Evolutionary conservation across 2,113 vertebrate species (phyloP).

Genomic region (Butastur rufipennis): DNA sequence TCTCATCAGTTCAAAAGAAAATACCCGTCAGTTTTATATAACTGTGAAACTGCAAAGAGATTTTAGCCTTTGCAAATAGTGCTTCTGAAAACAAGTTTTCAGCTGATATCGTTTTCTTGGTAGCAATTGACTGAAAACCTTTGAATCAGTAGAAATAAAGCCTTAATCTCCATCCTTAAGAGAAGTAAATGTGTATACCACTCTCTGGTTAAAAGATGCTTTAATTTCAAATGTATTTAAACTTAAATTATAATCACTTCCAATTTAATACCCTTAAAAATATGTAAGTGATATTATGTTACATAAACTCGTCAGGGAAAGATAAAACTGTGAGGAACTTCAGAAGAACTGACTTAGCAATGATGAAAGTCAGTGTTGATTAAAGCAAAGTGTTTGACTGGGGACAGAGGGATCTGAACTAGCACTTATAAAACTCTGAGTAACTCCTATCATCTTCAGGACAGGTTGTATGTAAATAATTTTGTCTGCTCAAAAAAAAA

Average conservation of each 20-base stretch:
- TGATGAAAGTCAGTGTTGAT: neutral
- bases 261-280: neutral
- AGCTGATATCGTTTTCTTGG: neutral
- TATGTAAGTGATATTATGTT: neutral
- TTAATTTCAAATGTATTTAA: neutral
- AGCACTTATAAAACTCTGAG: neutral
- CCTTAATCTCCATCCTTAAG: neutral
- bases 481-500: neutral
- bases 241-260: neutral
- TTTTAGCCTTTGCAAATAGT: neutral
- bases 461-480: neutral
- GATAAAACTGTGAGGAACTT: neutral
- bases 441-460: neutral
- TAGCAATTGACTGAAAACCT: neutral
- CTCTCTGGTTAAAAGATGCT: neutral
- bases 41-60: neutral
- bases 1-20: conserved; percentile 2
- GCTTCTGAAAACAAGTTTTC: neutral
- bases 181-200: neutral
- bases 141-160: neutral
- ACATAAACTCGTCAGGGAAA: neutral
- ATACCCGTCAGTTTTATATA: neutral
- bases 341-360: neutral
- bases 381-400: neutral
- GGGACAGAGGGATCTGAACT: neutral